Conservation (phyloP, 2,888 invertebrate genomes). For the Helleia helle region DNA sequence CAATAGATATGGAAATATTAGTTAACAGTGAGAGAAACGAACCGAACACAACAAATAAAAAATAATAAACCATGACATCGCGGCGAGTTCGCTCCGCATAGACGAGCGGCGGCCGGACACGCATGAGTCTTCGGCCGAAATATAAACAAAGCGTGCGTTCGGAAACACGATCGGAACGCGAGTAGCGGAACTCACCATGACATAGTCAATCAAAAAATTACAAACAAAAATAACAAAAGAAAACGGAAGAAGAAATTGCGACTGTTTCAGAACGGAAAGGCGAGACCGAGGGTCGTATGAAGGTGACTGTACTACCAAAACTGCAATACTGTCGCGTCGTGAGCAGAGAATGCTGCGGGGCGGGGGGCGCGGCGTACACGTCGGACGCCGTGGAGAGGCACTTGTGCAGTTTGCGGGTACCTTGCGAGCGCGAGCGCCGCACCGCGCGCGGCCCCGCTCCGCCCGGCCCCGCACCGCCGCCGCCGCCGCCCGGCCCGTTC, state of each 20-base stretch:
- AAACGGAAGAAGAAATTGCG: constrained; percentile 54
- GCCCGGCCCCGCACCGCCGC: constrained; percentile 26
- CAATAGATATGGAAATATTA: constrained; percentile 34
- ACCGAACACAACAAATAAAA: constrained; percentile 25
- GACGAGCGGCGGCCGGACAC: no score
- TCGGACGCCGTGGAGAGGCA: constrained; percentile 92
- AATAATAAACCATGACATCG: no score
- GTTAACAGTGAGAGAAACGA: constrained; percentile 28
- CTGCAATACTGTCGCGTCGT: constrained; percentile 94
- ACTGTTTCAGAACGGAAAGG: constrained; percentile 61
- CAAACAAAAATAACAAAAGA: constrained; percentile 27
- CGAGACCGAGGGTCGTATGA: constrained; percentile 51
- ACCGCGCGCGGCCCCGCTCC: constrained; percentile 26
- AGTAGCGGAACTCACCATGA: constrained; percentile 23
- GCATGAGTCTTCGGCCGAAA: no score
- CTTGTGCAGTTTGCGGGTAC: constrained; percentile 95
- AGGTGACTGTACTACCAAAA: constrained; percentile 93
- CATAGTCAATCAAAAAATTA: constrained; percentile 16
- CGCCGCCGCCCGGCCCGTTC: constrained; percentile 44
- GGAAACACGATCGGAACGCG: no score
- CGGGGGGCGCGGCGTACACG: constrained; percentile 78
- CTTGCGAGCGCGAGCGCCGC: constrained; percentile 84
- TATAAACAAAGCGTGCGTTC: no score
- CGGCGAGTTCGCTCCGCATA: constrained; percentile 19
- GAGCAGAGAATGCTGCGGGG: constrained; percentile 80